Evolutionary conservation across 2,797 vertebrate species (phyloP).

Genomic region (Paguma larvata): DNA sequence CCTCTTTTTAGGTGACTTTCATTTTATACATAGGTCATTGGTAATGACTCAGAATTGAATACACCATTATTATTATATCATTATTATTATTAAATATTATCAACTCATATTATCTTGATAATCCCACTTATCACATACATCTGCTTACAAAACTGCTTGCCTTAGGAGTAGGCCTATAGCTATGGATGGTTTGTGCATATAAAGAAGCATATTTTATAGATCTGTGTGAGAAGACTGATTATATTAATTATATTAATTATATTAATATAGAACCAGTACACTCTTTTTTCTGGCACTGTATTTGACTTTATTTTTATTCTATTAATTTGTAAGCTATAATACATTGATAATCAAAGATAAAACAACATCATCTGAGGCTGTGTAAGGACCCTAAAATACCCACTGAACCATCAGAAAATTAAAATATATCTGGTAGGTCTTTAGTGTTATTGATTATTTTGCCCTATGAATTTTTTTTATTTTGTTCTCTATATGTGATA

Average conservation of each 20-base stretch:
- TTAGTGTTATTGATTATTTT: neutral
- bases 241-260: neutral
- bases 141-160: neutral
- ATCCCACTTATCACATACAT: neutral
- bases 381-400: neutral
- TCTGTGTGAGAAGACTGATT: neutral
- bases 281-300: neutral
- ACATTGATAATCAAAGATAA: neutral
- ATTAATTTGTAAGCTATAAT: neutral
- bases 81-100: neutral
- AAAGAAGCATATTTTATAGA: neutral
- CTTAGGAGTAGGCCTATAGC: neutral
- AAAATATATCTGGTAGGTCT: neutral
- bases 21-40: constrained; percentile 59
- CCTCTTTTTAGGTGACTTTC: constrained; percentile 50
- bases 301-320: constrained; percentile 50
- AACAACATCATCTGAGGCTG: neutral
- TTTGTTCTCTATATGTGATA: neutral
- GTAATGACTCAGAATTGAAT: constrained; percentile 30
- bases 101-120: neutral
- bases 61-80: neutral
- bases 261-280: neutral
- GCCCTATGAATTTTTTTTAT: neutral
- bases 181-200: neutral
- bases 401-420: constrained; percentile 17